Conservation (phyloP, 2,888 invertebrate species). For the Neelides folsomi region DNA sequence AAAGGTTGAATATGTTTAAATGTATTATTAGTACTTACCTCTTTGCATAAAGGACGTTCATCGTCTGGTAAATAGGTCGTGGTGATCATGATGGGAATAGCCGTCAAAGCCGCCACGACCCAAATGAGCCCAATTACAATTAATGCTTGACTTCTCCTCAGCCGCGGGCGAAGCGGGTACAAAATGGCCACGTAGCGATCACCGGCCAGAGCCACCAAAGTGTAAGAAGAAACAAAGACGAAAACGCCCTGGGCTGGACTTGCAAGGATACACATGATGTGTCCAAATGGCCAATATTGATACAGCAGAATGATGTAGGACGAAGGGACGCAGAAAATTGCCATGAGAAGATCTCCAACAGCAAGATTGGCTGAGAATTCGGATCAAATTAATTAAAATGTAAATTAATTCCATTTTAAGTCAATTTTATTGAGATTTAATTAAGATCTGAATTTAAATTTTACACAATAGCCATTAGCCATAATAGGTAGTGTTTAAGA, state of each 20-base stretch:
- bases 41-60: no score
- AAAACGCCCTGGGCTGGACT: conserved; percentile 37
- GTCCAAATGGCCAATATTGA: conserved; percentile 79
- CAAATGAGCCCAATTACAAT: conserved; percentile 58
- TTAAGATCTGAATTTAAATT: no score
- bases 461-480: no score
- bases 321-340: conserved; percentile 79
- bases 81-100: no score
- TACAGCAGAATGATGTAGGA: conserved; percentile 67
- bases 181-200: conserved; percentile 83
- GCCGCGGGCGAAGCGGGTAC: conserved; percentile 68
- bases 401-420: no score
- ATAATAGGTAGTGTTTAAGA: no score
- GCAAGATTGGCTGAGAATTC: conserved; percentile 51
- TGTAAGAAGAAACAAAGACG: conserved; percentile 64
- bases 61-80: no score
- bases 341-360: conserved; percentile 78
- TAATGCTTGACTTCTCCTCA: conserved; percentile 58
- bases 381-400: no score
- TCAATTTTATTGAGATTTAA: no score
- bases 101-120: conserved; percentile 35
- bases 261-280: conserved; percentile 51
- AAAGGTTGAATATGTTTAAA: no score
- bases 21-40: no score
- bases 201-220: conserved; percentile 75